Conservation (phyloP, 2,113 vertebrate species). For the Origma solitaria region DNA sequence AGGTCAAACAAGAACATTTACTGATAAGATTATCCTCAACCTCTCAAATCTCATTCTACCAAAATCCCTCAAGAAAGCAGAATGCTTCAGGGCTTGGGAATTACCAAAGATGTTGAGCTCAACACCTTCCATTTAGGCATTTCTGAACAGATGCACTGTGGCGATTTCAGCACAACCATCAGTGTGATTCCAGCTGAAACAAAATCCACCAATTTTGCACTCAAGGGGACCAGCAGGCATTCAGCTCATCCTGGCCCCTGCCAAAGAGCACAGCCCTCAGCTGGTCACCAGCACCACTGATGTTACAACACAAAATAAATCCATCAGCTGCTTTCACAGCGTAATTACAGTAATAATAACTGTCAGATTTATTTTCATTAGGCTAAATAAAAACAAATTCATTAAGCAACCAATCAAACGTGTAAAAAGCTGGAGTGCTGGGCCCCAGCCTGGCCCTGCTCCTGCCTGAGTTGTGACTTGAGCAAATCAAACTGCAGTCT, state of each 20-base stretch:
- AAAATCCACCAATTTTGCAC: background rate
- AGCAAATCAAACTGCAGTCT: background rate
- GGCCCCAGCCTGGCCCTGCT: background rate
- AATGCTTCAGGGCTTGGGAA: no score
- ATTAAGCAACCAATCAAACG: background rate
- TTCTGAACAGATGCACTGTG: background rate
- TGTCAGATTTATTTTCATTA: background rate
- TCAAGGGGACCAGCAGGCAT: accelerated
- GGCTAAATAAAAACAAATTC: background rate
- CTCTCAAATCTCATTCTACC: background rate
- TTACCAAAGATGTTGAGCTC: background rate
- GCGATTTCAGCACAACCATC: background rate
- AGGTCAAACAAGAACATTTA: background rate
- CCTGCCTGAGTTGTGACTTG: background rate
- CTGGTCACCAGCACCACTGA: background rate
- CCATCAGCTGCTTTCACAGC: background rate
- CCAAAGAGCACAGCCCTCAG: background rate
- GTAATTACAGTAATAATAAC: background rate
- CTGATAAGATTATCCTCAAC: background rate
- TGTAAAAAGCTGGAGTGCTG: background rate
- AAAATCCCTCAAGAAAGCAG: background rate
- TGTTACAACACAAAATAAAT: background rate
- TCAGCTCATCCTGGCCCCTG: background rate
- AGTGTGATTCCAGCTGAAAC: background rate
- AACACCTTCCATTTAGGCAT: background rate